Evolutionary conservation across 2,797 vertebrate genomes (phyloP).

Genomic region (Serranus cabrilla): DNA sequence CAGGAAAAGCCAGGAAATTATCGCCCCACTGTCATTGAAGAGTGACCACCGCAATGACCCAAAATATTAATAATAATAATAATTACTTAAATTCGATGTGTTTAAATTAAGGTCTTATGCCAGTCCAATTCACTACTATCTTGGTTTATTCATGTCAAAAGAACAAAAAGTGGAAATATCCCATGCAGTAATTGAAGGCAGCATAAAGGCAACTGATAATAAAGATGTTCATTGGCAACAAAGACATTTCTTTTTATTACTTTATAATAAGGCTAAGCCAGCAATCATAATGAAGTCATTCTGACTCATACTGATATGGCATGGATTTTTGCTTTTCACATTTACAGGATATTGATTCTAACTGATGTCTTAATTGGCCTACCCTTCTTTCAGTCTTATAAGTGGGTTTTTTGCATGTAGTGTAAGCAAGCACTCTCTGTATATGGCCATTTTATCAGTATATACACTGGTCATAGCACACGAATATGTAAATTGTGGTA

Average conservation of each 20-base stretch:
- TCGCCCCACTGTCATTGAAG: no score
- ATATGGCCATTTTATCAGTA: conserved; percentile 8
- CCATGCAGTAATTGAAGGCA: conserved; percentile 2
- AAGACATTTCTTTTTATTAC: conserved; percentile 1
- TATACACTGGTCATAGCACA: neutral
- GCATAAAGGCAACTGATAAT: conserved; percentile 2
- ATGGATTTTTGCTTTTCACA: conserved; percentile 4
- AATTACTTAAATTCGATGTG: neutral
- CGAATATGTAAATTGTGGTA: conserved; percentile 27
- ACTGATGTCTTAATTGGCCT: conserved; percentile 3
- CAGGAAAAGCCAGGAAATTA: no score
- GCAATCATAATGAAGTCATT: neutral
- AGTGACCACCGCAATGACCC: no score
- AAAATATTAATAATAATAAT: neutral
- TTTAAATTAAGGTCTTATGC: neutral
- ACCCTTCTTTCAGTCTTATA: neutral
- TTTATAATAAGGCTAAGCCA: neutral
- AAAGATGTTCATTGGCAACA: conserved; percentile 18
- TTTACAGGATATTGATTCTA: conserved; percentile 9
- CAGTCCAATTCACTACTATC: neutral
- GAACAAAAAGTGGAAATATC: rapidly evolving
- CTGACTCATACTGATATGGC: neutral
- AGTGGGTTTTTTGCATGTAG: neutral
- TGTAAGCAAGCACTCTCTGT: neutral
- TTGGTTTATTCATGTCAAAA: neutral